Conservation (phyloP, 2,113 vertebrate genomes). For the Tonatia bakeri region DNA sequence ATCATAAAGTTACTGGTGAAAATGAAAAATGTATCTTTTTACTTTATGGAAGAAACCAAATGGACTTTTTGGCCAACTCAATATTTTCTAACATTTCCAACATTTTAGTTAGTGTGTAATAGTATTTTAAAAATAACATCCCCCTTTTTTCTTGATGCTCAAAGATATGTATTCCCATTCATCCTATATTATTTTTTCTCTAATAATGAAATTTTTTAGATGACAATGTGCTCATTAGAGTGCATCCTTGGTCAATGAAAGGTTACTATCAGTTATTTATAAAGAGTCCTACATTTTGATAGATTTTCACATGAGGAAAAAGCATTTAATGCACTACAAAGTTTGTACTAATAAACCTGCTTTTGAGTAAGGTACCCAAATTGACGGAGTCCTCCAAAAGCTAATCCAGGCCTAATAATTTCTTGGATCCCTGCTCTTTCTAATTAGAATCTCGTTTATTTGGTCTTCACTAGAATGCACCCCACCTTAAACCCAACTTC, state of each 20-base stretch:
- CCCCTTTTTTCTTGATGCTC: background rate
- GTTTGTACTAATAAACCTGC: background rate
- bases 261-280: background rate
- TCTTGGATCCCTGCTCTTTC: background rate
- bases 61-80: too few species aligned
- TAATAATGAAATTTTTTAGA: conserved; percentile 14
- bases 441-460: background rate
- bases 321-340: background rate
- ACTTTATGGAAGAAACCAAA: too few species aligned
- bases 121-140: background rate
- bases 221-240: background rate
- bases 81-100: conserved; percentile 2
- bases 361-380: background rate
- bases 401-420: background rate
- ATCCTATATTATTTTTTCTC: background rate
- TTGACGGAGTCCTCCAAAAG: background rate
- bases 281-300: background rate
- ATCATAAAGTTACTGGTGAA: too few species aligned
- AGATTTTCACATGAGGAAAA: conserved; percentile 14
- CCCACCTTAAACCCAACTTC: background rate
- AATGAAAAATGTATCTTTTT: too few species aligned
- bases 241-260: background rate
- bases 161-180: background rate
- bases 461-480: background rate
- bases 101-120: background rate